Evolutionary conservation across 2,797 vertebrate species (phyloP).

Genomic region (Microcaecilia unicolor): DNA sequence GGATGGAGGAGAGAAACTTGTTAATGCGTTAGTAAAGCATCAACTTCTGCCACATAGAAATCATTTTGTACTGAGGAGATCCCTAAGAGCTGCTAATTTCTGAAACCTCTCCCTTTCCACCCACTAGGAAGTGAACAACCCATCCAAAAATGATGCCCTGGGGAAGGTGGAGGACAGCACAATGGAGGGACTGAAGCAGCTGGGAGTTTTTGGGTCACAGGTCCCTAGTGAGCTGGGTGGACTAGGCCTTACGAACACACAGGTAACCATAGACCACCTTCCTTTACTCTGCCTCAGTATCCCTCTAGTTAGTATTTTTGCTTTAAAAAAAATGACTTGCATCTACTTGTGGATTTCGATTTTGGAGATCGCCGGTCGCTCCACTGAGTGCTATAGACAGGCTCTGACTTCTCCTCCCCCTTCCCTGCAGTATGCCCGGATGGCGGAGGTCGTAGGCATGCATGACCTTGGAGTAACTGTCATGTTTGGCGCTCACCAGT

Average conservation of each 20-base stretch:
- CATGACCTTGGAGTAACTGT: conserved; percentile 79
- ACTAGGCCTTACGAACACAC: conserved; percentile 78
- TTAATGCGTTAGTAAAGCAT: no score
- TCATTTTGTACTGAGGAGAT: no score
- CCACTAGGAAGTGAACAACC: conserved; percentile 74
- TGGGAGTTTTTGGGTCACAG: conserved; percentile 89
- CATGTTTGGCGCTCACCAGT: conserved; percentile 82
- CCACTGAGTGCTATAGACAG: not conserved
- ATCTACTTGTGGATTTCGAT: not conserved
- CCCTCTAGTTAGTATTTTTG: no score
- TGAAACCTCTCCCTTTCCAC: not conserved
- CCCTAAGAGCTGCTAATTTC: no score
- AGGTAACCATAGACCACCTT: conserved; percentile 57
- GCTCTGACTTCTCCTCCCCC: not conserved
- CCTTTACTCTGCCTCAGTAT: no score
- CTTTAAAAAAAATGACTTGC: no score
- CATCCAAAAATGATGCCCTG: conserved; percentile 67
- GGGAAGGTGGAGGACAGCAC: conserved; percentile 73
- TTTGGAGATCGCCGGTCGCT: not conserved
- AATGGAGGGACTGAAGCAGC: conserved; percentile 75
- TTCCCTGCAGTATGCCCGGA: conserved; percentile 66
- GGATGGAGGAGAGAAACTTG: not conserved
- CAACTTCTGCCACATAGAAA: no score
- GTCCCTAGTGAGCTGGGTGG: conserved; percentile 72
- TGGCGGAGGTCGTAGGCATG: conserved; percentile 79